Conservation (phyloP, 1,140 invertebrate species). For the Drosophila kurseongensis region DNA sequence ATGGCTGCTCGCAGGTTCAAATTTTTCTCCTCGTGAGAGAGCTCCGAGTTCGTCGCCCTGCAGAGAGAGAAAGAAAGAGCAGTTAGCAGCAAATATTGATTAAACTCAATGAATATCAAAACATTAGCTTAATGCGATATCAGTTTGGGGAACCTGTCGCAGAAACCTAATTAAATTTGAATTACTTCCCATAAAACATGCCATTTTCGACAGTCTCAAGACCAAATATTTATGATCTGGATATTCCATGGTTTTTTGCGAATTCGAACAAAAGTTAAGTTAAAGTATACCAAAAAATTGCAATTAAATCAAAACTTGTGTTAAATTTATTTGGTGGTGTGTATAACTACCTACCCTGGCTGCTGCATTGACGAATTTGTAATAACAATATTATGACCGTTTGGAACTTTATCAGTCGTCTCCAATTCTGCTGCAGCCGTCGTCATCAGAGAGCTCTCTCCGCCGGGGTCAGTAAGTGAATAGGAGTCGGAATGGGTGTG, state of each 20-base stretch:
- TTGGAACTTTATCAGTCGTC: conserved; percentile 10
- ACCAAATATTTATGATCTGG: not conserved
- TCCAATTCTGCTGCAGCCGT: conserved; percentile 6
- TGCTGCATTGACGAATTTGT: conserved; percentile 44
- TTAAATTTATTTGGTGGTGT: not conserved
- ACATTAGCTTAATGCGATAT: too few relatives aligned
- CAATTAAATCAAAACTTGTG: conserved; percentile 40
- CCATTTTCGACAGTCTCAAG: conserved; percentile 12
- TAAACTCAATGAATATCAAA: conserved; percentile 11
- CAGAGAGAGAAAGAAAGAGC: not conserved
- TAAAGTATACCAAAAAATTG: too few relatives aligned
- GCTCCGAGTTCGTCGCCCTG: not conserved
- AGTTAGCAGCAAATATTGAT: conserved; percentile 13
- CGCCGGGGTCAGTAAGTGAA: not conserved
- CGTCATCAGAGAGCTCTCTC: conserved; percentile 14
- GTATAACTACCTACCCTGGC: conserved; percentile 29
- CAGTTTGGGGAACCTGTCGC: too few relatives aligned
- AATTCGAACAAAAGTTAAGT: not conserved
- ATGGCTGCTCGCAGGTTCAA: conserved; percentile 95
- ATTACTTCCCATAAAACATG: too few relatives aligned
- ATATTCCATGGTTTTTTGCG: not conserved
- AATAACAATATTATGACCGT: conserved; percentile 49
- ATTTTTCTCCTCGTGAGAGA: conserved; percentile 85
- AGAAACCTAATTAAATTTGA: too few relatives aligned
- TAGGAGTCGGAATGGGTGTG: conserved; percentile 22